Base-by-base conservation (phyloP, 1,140 invertebrate species). In the Nymphalis io region DNA sequence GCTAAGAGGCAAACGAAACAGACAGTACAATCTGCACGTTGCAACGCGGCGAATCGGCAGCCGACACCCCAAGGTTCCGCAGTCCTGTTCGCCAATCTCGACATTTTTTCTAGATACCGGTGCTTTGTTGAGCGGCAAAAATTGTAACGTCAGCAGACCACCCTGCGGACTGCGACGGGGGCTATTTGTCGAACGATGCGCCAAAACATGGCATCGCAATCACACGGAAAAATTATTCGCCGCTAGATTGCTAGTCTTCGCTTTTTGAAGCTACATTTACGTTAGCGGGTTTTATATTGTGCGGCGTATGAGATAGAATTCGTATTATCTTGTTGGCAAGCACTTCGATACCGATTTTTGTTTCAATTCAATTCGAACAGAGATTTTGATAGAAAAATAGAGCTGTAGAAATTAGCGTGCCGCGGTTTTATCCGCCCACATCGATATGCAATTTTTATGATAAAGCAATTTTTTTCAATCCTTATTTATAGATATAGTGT, bases 141-240 rank as follows among this genome's bases (percentile, higher is more conserved):
- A 91, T 87, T 85, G 88, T 82, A 79, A 66, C 83, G 83, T 89
- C 85, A 88, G 88, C 87, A 73, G 61, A 79, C 78, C 83, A 82
- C 85, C 82, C 81, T 89, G 83, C 84, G 79, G 81, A 84, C 83
- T 84, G 78, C 87, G 79, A 84, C 80, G 82, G 74, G 76, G 79
- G 82, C 86, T 89, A 87, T 90, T 91, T 89, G 87, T 87, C 85
- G 85, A 89, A 86, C 87, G 84, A 83, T 90, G 85, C 87, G 85
- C 88, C 89, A 86, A 89, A 91, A 89, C 88, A 90, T 88, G 81
- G 80, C 85, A 85, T 85, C 77, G 86, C 83, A 87, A 90, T 90
- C 84, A 85, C 75, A 83, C 83, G 82, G 85, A 89, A 89, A 87
- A 89, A 88, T 85, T 84, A 87, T 88, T 87, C 80, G 71, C 69